phyloP scores from a whole-genome alignment of 1,140 invertebrate genomes.

The Rhynchophorus ferrugineus region DNA sequence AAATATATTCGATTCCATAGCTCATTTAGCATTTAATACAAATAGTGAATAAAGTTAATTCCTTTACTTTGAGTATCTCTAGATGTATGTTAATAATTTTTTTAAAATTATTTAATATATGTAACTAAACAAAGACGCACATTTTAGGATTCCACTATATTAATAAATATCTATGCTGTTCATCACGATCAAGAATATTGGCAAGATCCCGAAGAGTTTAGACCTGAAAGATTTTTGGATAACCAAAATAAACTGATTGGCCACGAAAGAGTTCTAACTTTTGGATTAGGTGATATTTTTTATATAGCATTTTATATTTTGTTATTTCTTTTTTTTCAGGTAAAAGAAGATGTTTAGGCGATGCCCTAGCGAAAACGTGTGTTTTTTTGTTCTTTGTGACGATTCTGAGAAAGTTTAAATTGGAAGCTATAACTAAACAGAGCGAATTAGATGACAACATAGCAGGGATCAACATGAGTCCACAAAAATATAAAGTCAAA shows the following conservation, averaged over 20 bases:
- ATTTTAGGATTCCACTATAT: constrained; percentile 46
- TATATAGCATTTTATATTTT: constrained; percentile 1
- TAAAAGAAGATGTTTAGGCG: constrained; percentile 55
- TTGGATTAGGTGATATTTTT: constrained; percentile 55
- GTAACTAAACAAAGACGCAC: too few relatives aligned
- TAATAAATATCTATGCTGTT: constrained; percentile 59
- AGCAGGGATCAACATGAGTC: background rate
- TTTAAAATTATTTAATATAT: too few relatives aligned
- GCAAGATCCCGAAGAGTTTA: constrained; percentile 60
- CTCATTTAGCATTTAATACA: too few relatives aligned
- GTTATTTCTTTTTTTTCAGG: constrained; percentile 42
- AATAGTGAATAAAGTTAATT: too few relatives aligned
- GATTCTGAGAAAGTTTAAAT: constrained; percentile 47
- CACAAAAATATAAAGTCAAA: background rate
- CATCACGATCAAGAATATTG: constrained; percentile 60
- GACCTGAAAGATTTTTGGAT: constrained; percentile 64
- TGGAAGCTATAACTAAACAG: constrained; percentile 31
- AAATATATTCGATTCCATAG: too few relatives aligned
- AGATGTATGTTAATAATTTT: too few relatives aligned
- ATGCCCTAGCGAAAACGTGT: constrained; percentile 48
- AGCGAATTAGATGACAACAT: background rate
- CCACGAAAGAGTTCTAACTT: constrained; percentile 57
- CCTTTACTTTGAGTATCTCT: too few relatives aligned
- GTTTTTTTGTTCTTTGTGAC: constrained; percentile 49
- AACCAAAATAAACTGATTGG: constrained; percentile 48